Base-by-base conservation (phyloP, 1,140 invertebrate genomes). In the Drosophila arizonae region DNA sequence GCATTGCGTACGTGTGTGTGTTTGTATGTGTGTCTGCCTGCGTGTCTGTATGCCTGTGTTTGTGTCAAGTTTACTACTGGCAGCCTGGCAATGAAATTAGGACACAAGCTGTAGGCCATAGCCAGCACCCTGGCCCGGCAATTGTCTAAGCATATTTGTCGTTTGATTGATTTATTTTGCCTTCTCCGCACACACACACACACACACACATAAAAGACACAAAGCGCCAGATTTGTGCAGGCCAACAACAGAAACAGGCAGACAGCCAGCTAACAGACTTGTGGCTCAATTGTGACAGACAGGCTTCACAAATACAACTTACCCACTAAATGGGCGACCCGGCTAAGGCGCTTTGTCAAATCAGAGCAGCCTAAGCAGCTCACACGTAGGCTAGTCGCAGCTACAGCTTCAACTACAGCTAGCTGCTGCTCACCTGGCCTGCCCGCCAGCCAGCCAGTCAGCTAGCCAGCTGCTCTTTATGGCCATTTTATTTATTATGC, bases 61-160 rank as follows among this genome's bases (percentile, higher is more conserved):
- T 45, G n/a, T 45, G n/a, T 33, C 33, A 33, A 33, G 33, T 33
- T 33, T 33, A 33, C 33, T 33, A 33, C 33, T 33, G 6, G 6
- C 6, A 9, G 33, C 33, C 11, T 48, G 66, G 66, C 51, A 77
- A 66, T 69, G 68, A 72, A 72, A 70, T 71, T 65, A 64, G 68
- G 36, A 46, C 61, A 26, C 41, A 62, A 51, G 62, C 50, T 71
- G 61, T 30, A n/a, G 24, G 52, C 66, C 61, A 48, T 39, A 52
- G 43, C 43, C 62, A 46, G 58, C 76, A 54, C 71, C 69, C 85
- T 81, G 77, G 69, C 69, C 68, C 85, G 75, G 80, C 85, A 88
- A 88, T 89, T 88, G 85, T 81, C 81, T 78, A 76, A 89, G 85
- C 85, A 89, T 89, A 88, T 88, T 88, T 88, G 85, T 79, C 85